Evolutionary conservation across 2,888 invertebrate genomes (phyloP), one percentile per base, ranked within the genome.

Genomic region (Athripsodes cinereus): DNA sequence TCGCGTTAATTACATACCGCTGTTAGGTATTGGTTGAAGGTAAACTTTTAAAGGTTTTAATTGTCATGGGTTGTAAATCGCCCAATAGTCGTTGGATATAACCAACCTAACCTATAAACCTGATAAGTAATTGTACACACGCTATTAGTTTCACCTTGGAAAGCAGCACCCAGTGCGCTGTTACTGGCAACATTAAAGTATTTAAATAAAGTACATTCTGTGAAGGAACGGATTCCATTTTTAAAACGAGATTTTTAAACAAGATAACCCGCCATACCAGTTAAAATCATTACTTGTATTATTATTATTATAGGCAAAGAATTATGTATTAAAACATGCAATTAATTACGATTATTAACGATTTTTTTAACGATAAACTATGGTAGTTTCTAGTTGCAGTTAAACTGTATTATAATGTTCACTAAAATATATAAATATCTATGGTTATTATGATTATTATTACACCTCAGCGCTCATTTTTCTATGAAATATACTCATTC

Each of bases 191-290:
- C 11, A 19, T 18, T 48, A 21, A 21, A 48, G 48, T 48, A 48
- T 48, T 48, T 21, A 48, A 48, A 48, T 48, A 19, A 46, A n/a
- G n/a, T n/a, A n/a, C n/a, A n/a, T n/a, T n/a, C n/a, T 48, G 19
- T 48, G 13, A 48, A 48, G 48, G 48, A 19, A 50, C 50, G 49
- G 50, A 57, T 57, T 57, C 57, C 57, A 57, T 53, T 57, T 57
- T 57, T 53, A 57, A 55, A 50, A 13, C 44, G 49, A 57, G 57
- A 53, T 57, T 40, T 35, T 53, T 1, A 47, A 53, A 34, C 57
- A 21, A 53, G 57, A 57, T 57, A 52, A 40, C 10, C 52, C 40
- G 40, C 40, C 40, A 40, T 40, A 40, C 49, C 53, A 49, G 47
- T 48, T 57, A 22, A 51, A 47, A 54, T 26, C 54, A 50, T 49